Conservation (phyloP, 1,140 invertebrate species). For the Bicyclus anynana region DNA sequence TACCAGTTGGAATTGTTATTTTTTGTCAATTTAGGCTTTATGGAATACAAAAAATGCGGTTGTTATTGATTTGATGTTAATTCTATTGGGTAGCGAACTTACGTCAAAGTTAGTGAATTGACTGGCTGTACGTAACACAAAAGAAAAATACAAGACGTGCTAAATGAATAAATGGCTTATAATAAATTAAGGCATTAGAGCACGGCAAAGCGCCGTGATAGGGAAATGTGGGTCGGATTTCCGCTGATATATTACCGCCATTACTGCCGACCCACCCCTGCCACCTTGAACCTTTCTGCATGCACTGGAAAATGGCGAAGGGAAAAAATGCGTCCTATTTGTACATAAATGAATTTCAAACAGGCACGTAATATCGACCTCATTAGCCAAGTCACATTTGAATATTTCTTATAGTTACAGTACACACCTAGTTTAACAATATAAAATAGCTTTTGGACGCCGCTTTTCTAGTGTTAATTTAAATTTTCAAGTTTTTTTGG, state of each 20-base stretch:
- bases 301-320: constrained; percentile 9
- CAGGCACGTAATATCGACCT: too few species aligned
- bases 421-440: too few species aligned
- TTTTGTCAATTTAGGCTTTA: too few species aligned
- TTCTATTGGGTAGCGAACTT: too few species aligned
- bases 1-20: too few species aligned
- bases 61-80: too few species aligned
- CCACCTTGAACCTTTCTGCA: constrained; percentile 25
- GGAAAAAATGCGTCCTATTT: constrained; percentile 1
- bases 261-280: constrained; percentile 4
- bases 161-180: constrained; percentile 18
- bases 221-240: constrained; percentile 54
- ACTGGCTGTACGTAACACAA: not conserved
- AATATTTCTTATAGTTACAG: too few species aligned
- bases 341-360: not conserved
- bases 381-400: too few species aligned
- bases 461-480: too few species aligned
- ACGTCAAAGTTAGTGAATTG: not conserved
- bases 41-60: too few species aligned
- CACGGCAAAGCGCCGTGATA: constrained; percentile 34
- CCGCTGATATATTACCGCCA: constrained; percentile 42
- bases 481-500: too few species aligned
- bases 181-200: constrained; percentile 32
- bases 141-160: not conserved
- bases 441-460: too few species aligned